Conservation (phyloP, 2,888 invertebrate genomes). For the Aproaerema taeniolella region DNA sequence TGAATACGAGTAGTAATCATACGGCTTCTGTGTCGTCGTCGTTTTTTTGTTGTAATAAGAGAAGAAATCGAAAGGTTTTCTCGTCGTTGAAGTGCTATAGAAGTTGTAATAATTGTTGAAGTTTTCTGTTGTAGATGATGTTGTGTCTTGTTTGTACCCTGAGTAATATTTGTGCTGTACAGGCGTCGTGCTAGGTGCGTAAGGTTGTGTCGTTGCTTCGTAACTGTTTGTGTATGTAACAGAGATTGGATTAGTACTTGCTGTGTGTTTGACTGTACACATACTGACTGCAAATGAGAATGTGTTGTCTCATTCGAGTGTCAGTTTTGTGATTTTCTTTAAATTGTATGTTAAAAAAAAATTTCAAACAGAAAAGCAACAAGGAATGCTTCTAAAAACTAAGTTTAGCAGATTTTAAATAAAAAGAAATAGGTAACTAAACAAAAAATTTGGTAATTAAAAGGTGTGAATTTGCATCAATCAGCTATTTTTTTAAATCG, state of each 20-base stretch:
- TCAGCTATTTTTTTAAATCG: too few species aligned
- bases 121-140: constrained; percentile 38
- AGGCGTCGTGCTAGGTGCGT: constrained; percentile 55
- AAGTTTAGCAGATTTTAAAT: too few species aligned
- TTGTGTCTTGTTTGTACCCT: constrained; percentile 20
- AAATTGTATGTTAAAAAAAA: too few species aligned
- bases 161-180: constrained; percentile 31
- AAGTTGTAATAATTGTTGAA: constrained; percentile 43
- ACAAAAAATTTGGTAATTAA: too few species aligned
- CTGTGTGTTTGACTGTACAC: constrained; percentile 39
- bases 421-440: too few species aligned
- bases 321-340: constrained; percentile 41
- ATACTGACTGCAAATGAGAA: constrained; percentile 44
- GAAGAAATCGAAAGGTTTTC: constrained; percentile 11
- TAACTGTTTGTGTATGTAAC: constrained; percentile 53
- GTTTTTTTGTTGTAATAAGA: constrained; percentile 12
- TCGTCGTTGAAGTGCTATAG: constrained; percentile 29
- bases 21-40: constrained; percentile 14
- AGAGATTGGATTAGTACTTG: constrained; percentile 48
- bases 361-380: too few species aligned
- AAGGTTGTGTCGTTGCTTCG: constrained; percentile 67
- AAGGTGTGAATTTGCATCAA: too few species aligned
- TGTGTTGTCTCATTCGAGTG: constrained; percentile 41
- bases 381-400: too few species aligned
- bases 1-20: constrained; percentile 7